phyloP scores from a whole-genome alignment of 2,888 invertebrate genomes.

The Julus scanicus region DNA sequence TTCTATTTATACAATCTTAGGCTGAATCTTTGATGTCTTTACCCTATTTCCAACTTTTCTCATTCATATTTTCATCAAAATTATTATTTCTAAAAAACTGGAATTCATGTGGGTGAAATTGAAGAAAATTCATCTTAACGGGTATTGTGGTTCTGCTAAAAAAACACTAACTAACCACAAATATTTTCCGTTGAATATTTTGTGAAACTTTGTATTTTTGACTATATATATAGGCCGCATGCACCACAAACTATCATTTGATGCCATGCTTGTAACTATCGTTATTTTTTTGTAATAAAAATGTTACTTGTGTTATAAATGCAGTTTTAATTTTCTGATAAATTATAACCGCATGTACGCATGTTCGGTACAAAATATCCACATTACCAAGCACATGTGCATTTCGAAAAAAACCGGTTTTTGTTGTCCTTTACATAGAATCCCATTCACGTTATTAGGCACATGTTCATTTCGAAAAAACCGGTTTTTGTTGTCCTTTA shows the following conservation, averaged over 20 bases:
- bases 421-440: no score
- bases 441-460: no score
- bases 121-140: conserved; percentile 1
- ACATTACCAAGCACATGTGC: no score
- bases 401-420: no score
- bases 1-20: background rate
- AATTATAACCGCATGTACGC: background rate
- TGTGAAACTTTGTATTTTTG: background rate
- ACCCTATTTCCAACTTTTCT: background rate
- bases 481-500: no score
- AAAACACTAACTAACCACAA: background rate
- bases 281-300: conserved; percentile 38
- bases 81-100: background rate
- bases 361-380: no score
- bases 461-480: no score
- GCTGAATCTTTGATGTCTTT: background rate
- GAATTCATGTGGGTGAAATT: background rate
- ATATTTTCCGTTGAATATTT: background rate
- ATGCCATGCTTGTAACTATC: conserved; percentile 17
- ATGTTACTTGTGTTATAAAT: background rate
- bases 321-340: background rate
- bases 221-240: background rate
- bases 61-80: background rate
- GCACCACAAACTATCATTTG: conserved; percentile 2
- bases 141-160: conserved; percentile 35